Percentiles rank a stretch among this genome's conserved stretches.
These are phyloP conservation scores for Caenorhabditis virilis DNA, from an alignment of 2,888 invertebrate genomes.

Conservation along the genomic window DNA sequence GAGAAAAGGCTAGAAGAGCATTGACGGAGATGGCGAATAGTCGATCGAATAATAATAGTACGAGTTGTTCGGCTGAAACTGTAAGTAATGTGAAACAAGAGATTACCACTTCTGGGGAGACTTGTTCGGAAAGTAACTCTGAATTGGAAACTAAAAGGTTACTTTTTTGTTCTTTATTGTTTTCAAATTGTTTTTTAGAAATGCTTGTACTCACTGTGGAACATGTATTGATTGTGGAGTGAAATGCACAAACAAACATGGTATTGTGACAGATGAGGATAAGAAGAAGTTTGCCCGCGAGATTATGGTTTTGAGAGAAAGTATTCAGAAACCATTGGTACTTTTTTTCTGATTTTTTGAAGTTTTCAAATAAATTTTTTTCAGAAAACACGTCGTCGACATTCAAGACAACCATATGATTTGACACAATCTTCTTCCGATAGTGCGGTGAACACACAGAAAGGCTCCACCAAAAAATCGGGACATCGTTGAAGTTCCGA, in stretches of 20 bases:
- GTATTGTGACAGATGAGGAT: constrained; percentile 7
- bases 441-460: background rate
- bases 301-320: constrained; percentile 9
- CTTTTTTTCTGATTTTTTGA: background rate
- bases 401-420: background rate
- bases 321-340: constrained; percentile 17
- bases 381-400: background rate
- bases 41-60: too few species aligned
- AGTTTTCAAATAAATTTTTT: background rate
- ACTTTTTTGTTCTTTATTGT: too few species aligned
- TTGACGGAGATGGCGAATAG: too few species aligned
- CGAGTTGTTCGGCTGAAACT: too few species aligned
- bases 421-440: background rate
- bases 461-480: background rate
- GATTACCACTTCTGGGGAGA: too few species aligned
- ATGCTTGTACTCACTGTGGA: constrained; percentile 19
- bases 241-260: constrained; percentile 12
- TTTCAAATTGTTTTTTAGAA: constrained; percentile 3
- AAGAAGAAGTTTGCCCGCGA: constrained; percentile 9
- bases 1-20: too few species aligned
- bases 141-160: background rate
- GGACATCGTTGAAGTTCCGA: too few species aligned
- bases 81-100: too few species aligned
- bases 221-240: constrained; percentile 16
- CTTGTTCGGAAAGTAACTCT: too few species aligned